Conservation (phyloP, 2,113 vertebrate species). For the Acinonyx jubatus region DNA sequence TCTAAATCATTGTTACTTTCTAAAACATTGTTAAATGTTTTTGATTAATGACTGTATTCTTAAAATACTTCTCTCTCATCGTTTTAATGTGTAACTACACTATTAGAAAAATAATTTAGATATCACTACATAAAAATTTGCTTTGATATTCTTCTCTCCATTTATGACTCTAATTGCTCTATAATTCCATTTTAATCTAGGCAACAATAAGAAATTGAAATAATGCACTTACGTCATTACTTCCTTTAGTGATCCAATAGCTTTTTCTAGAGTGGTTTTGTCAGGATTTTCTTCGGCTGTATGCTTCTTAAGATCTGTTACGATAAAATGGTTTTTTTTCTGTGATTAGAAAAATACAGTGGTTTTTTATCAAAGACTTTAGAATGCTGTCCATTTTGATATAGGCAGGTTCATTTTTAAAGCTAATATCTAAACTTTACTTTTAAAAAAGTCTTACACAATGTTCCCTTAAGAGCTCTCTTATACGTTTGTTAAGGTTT, state of each 20-base stretch:
- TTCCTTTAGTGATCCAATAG: slow-evolving; percentile 97
- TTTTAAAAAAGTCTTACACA: not conserved
- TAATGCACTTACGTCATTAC: slow-evolving; percentile 96
- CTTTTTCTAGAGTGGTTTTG: slow-evolving; percentile 94
- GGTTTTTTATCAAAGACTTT: not conserved
- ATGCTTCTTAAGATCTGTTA: slow-evolving; percentile 96
- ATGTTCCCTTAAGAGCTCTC: not conserved
- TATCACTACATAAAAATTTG: not conserved
- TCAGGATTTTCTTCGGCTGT: slow-evolving; percentile 97
- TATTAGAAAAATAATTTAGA: slow-evolving; percentile 35
- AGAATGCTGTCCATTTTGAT: not conserved
- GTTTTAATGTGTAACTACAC: not conserved
- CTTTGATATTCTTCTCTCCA: not conserved
- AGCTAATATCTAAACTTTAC: not conserved
- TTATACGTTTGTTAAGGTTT: not conserved
- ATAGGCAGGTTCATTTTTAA: not conserved
- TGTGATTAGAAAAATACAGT: slow-evolving; percentile 23
- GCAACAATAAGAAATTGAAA: slow-evolving; percentile 24
- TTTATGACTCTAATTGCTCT: not conserved
- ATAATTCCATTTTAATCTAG: slow-evolving; percentile 36
- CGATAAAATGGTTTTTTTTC: not conserved
- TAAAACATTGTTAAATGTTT: not conserved
- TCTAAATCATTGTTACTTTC: not conserved
- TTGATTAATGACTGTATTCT: slow-evolving; percentile 14
- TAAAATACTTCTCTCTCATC: not conserved